Conservation (phyloP, 2,888 invertebrate species). For the Empis stercorea region DNA sequence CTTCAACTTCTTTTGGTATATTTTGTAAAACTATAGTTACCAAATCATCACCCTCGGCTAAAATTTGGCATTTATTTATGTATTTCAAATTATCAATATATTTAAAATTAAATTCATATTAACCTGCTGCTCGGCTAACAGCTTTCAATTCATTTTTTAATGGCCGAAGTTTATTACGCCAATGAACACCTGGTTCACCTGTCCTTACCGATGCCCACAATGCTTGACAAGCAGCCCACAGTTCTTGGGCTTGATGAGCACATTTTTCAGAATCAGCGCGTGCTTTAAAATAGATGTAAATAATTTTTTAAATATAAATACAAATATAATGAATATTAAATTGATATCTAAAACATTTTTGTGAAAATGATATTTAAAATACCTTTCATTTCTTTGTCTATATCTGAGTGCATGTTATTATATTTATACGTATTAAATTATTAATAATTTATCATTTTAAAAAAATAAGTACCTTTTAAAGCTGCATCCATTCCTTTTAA, state of each 20-base stretch:
- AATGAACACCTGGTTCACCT: constrained; percentile 43
- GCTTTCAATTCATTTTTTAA: constrained; percentile 57
- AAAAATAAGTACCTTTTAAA: constrained; percentile 51
- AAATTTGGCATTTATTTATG: constrained; percentile 10
- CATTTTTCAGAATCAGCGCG: constrained; percentile 59
- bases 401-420: constrained; percentile 23
- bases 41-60: constrained; percentile 62
- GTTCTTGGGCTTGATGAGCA: constrained; percentile 67
- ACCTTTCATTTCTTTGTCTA: constrained; percentile 35
- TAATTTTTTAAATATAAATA: background rate
- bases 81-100: background rate
- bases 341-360: too few species aligned
- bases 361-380: constrained; percentile 9
- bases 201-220: constrained; percentile 62
- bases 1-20: constrained; percentile 62
- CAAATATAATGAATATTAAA: background rate
- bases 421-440: background rate
- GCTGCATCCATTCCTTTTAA: constrained; percentile 65
- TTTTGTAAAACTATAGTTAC: constrained; percentile 64
- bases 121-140: constrained; percentile 62
- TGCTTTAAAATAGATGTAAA: constrained; percentile 35
- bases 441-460: background rate
- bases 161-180: constrained; percentile 46
- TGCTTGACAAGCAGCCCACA: constrained; percentile 91
- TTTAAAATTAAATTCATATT: constrained; percentile 20